phyloP scores from a whole-genome alignment of 2,797 vertebrate genomes.

The Myotis findleyi region DNA sequence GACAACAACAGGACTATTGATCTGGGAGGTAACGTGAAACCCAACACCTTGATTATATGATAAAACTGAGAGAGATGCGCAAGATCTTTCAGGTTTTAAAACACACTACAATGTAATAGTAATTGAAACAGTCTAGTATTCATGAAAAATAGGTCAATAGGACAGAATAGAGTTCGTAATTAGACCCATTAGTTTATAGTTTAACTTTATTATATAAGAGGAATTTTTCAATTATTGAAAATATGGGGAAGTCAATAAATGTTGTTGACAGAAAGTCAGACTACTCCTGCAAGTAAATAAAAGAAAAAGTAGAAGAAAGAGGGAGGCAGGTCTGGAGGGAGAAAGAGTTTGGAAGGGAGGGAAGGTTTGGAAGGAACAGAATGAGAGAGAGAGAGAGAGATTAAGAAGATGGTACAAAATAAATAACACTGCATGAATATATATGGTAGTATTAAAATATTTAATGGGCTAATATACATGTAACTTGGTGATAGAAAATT shows the following conservation, averaged over 20 bases:
- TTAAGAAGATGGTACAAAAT: neutral
- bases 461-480: neutral
- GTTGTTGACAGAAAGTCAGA: neutral
- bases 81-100: neutral
- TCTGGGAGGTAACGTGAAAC: neutral
- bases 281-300: neutral
- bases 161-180: neutral
- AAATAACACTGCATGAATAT: neutral
- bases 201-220: neutral
- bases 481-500: slow-evolving; percentile 35
- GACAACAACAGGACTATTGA: neutral
- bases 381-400: too few relatives aligned
- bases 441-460: neutral
- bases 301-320: neutral
- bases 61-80: neutral
- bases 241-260: neutral
- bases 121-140: neutral
- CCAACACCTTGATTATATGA: neutral
- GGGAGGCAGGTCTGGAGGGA: neutral
- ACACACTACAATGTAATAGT: neutral
- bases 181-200: neutral
- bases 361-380: neutral
- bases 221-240: slow-evolving; percentile 22
- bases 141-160: neutral
- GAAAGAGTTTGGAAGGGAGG: neutral